Evolutionary conservation across 2,888 invertebrate species (phyloP), one percentile per base, ranked within the genome.

Genomic region (Odontothrips loti): DNA sequence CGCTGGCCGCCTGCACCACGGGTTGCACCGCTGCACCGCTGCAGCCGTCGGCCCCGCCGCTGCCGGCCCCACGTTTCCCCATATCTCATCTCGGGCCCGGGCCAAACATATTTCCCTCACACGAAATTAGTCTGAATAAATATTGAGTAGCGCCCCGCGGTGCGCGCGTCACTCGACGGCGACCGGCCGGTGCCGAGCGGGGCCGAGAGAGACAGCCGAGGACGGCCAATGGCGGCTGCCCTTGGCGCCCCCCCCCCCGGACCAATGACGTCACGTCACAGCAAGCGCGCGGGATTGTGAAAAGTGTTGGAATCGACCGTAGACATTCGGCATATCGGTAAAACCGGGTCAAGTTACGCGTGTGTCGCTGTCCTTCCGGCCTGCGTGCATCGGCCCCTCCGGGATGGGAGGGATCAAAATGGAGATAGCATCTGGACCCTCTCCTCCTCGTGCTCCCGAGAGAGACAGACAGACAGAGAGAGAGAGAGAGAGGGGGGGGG

Each of bases 101-200:
- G n/a, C 68, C 68, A n/a, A 75, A 75, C 68, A 75, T 75, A 75
- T 75, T 75, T 75, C 23, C 68, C 68, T 75, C 68, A 75, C 68
- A 75, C 68, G 68, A 75, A 75, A 75, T 75, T 75, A 75, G 68
- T 75, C 68, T 75, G 68, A 75, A 75, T 75, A 75, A 75, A 75
- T 75, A 75, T 75, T 75, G 68, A 75, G 68, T 75, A 75, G 68
- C 68, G 68, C 68, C 68, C 68, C 68, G 68, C 68, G 58, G 58
- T 27, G 68, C 68, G 68, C 68, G 68, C 68, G 68, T 75, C 68
- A 27, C 68, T 9, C 12, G 68, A 23, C 68, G 9, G 68, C 34
- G 6, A 6, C 34, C 3, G 51, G 2, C 51, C 17, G 51, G 11
- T 51, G 51, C 51, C 51, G n/a, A n/a, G 34, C 34, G 34, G 34